Percentiles rank a stretch among this genome's conserved stretches.
These are phyloP conservation scores for Micoletzkya japonica DNA, from an alignment of 2,888 invertebrate genomes.

Conservation along the genomic window DNA sequence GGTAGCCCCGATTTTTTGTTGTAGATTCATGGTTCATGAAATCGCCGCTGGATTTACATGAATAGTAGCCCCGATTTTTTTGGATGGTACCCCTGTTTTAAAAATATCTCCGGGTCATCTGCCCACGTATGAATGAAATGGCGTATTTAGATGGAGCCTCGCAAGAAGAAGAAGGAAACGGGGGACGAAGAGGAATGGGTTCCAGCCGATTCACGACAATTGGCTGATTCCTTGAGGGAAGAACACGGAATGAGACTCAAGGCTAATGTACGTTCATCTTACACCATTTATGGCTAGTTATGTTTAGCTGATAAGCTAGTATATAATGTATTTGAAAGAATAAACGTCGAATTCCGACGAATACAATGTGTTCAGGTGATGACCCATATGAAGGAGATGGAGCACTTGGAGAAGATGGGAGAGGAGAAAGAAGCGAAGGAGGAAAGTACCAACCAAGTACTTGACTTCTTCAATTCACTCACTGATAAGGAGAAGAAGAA, in stretches of 20 bases:
- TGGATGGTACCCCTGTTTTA: too few relatives aligned
- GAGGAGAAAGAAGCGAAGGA: constrained; percentile 12
- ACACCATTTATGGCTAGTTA: neutral
- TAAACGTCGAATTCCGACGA: neutral
- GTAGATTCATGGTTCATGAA: too few relatives aligned
- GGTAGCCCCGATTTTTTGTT: too few relatives aligned
- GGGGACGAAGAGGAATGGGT: constrained; percentile 50
- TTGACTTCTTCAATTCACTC: constrained; percentile 47
- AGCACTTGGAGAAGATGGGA: constrained; percentile 27
- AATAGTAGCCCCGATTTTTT: too few relatives aligned
- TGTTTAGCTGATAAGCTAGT: neutral
- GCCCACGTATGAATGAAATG: too few relatives aligned
- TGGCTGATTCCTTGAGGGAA: constrained; percentile 59
- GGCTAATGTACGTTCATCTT: constrained; percentile 2
- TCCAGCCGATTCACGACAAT: constrained; percentile 43
- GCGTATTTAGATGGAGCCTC: too few relatives aligned
- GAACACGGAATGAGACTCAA: constrained; percentile 59
- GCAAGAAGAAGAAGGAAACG: constrained; percentile 26
- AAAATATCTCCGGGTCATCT: too few relatives aligned
- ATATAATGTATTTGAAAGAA: neutral
- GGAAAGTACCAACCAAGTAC: constrained; percentile 31
- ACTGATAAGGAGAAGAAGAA: constrained; percentile 53
- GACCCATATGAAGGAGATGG: neutral
- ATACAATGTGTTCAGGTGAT: constrained; percentile 10
- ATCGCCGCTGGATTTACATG: too few relatives aligned